Evolutionary conservation across 1,140 invertebrate genomes (phyloP), one percentile per base, ranked within the genome.

Genomic region (Triops longicaudatus): DNA sequence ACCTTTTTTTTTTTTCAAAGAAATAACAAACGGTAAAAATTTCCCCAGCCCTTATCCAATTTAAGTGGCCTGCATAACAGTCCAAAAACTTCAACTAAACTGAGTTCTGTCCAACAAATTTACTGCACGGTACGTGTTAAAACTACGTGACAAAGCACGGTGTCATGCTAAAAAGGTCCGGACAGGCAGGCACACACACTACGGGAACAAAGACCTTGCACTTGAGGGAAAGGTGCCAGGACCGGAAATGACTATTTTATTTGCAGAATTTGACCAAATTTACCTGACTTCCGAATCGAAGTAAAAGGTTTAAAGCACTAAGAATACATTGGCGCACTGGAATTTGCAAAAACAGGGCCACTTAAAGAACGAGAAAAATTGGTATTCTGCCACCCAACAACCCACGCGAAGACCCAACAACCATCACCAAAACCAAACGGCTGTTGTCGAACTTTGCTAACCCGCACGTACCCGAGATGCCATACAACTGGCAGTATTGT

Each of bases 351-450:
- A 37, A 37, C 2, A 63, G 4, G 10, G 10, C 17, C 50, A 22
- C 50, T 63, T 63, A 63, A 22, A 63, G n/a, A n/a, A 17, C 22
- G 22, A 63, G 50, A 63, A 63, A 63, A 22, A 63, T 9, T 17
- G 43, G 14, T 63, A 22, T n/a, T n/a, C 22, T 63, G 14, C 50
- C 50, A 63, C 50, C 50, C 50, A 63, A 63, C 50, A 63, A 63
- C 50, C 50, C 50, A 63, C 50, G 50, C 50, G 50, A 63, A 22
- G 50, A 63, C 50, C 50, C 50, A 63, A 37, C 31, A 37, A 63
- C 50, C 50, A 63, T 63, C 50, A 63, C 17, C 22, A 63, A 63
- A 63, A 22, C 50, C 50, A 63, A 63, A 63, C 50, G 50, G 50
- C 50, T 63, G 50, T 37, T 37, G 31, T 37, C 31, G 31, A 37